Evolutionary conservation across 2,888 invertebrate genomes (phyloP).

Genomic region (Tipula unca): DNA sequence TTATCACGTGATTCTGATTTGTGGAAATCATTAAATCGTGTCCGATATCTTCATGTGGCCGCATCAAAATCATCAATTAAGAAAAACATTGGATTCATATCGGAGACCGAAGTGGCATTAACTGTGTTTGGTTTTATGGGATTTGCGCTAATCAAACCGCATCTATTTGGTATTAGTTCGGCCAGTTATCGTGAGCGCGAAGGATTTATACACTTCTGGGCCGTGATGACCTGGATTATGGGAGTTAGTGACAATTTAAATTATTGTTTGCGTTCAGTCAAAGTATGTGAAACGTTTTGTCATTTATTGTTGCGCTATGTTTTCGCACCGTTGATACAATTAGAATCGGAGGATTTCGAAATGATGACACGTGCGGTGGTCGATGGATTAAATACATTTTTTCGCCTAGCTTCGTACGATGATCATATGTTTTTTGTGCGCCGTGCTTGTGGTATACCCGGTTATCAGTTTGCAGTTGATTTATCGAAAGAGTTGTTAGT

Average conservation of each 20-base stretch:
- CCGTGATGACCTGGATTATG: neutral
- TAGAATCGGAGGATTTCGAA: neutral
- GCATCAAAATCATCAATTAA: neutral
- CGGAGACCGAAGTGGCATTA: neutral
- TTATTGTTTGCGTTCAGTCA: constrained; percentile 4
- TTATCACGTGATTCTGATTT: constrained; percentile 52
- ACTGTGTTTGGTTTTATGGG: constrained; percentile 18
- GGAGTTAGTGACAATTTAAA: constrained; percentile 20
- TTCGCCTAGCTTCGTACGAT: neutral
- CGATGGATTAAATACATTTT: neutral
- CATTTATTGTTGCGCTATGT: neutral
- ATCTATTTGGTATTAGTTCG: neutral
- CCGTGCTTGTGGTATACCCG: neutral
- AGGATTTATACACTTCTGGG: constrained; percentile 22
- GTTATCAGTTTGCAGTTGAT: constrained; percentile 17
- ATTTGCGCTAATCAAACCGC: neutral
- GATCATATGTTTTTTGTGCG: neutral
- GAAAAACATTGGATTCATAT: constrained; percentile 14
- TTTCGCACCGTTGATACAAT: neutral
- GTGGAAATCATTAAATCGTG: constrained; percentile 15
- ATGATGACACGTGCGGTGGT: neutral
- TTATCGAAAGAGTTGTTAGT: neutral
- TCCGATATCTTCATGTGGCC: neutral
- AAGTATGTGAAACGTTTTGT: neutral
- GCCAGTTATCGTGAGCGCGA: neutral